phyloP scores from a whole-genome alignment of 2,113 vertebrate species.

The Acanthisitta chloris region DNA sequence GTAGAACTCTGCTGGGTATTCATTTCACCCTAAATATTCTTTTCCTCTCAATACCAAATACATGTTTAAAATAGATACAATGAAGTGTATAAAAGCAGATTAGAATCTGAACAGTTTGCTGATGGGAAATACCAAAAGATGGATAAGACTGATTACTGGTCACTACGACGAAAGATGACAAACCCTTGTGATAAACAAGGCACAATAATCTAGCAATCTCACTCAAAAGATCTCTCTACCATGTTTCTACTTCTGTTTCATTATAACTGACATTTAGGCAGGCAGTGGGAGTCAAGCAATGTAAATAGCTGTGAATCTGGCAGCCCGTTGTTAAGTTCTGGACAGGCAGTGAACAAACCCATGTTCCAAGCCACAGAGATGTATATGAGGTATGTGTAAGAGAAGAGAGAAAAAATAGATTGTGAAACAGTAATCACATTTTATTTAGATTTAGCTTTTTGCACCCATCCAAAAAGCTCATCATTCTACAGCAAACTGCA shows the following conservation, averaged over 20 bases:
- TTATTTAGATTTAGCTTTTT: background rate
- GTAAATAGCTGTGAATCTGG: constrained; percentile 17
- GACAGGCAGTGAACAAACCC: background rate
- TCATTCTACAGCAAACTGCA: background rate
- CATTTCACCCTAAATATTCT: background rate
- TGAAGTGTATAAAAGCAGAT: background rate
- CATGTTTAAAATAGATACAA: background rate
- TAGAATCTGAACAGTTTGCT: background rate
- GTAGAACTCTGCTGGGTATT: background rate
- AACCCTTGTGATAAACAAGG: background rate
- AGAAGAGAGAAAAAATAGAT: background rate
- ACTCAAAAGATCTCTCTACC: background rate
- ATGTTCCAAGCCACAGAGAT: background rate
- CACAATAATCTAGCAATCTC: background rate
- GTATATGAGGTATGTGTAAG: background rate
- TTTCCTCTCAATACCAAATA: background rate
- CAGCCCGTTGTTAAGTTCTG: background rate
- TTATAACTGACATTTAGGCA: background rate
- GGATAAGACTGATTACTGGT: background rate
- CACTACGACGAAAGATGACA: background rate
- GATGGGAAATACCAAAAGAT: background rate
- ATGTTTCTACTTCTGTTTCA: background rate
- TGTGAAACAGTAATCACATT: background rate
- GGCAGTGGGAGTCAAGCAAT: background rate
- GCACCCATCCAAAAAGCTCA: background rate